Percentiles rank a stretch among this genome's conserved stretches.
phyloP scores from a whole-genome alignment of 2,797 vertebrate genomes.

The Oryzias dopingdopingensis region DNA sequence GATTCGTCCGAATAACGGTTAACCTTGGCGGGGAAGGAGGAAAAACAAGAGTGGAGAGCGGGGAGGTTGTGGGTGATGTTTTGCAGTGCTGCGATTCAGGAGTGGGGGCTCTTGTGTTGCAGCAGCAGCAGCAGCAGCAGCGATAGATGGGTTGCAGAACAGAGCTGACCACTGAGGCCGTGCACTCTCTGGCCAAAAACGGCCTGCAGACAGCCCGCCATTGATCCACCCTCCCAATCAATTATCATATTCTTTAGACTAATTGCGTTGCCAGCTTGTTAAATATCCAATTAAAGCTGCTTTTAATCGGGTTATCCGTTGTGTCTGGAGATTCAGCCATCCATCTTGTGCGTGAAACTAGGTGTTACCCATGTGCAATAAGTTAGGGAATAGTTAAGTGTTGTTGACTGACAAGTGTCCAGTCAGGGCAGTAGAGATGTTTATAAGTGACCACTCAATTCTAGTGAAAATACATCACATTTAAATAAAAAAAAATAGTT shows the following conservation, averaged over 20 bases:
- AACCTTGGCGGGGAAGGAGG: not conserved
- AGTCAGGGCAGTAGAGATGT: slow-evolving; percentile 16
- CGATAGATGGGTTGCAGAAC: slow-evolving; percentile 76
- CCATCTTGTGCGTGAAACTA: slow-evolving; percentile 53
- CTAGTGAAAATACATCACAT: slow-evolving; percentile 31
- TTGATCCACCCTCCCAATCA: slow-evolving; percentile 45
- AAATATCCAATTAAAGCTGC: slow-evolving; percentile 49
- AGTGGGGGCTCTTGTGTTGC: slow-evolving; percentile 60
- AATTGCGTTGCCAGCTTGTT: slow-evolving; percentile 42
- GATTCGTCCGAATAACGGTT: not conserved
- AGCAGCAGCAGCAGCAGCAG: slow-evolving; percentile 42
- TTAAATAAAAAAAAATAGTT: slow-evolving; percentile 25
- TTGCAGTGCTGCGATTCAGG: slow-evolving; percentile 65
- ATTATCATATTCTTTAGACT: slow-evolving; percentile 34
- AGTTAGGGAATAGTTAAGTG: slow-evolving; percentile 38
- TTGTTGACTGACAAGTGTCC: slow-evolving; percentile 25
- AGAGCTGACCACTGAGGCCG: slow-evolving; percentile 58
- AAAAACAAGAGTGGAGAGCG: not conserved
- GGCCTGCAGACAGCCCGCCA: slow-evolving; percentile 48
- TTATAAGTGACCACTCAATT: slow-evolving; percentile 24
- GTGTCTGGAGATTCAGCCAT: slow-evolving; percentile 60
- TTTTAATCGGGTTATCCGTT: slow-evolving; percentile 53
- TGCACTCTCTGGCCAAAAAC: slow-evolving; percentile 28
- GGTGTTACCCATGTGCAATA: slow-evolving; percentile 25
- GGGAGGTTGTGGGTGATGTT: slow-evolving; percentile 58